Evolutionary conservation across 2,888 invertebrate genomes (phyloP), one percentile per base, ranked within the genome.

Genomic region (Alcis repandata): DNA sequence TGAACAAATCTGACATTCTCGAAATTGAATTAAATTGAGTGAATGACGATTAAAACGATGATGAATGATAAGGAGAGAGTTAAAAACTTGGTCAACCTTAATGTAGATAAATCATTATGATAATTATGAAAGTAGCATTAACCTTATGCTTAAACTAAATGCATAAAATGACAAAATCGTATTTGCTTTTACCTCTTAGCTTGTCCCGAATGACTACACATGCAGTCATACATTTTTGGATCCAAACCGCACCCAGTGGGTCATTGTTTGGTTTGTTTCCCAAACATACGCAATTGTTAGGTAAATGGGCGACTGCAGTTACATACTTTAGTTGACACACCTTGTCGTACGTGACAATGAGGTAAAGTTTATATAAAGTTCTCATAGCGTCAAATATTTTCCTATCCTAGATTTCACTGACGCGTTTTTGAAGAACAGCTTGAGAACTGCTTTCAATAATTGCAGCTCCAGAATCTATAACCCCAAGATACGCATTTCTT

Each of bases 231-330:
- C 20, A 46, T 46, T 80, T 83, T 84, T 75, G 74, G 77, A 38
- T 75, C 76, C 70, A 36, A 62, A 75, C 81, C 85, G 73, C 87
- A 78, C 87, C 87, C 78, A 22, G 56, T 63, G 66, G 68, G 63
- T 74, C 64, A 86, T 87, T 86, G 85, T 87, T 72, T 70, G 61
- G 60, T 59, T 63, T 68, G 71, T 79, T 83, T 79, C 78, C 79
- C 76, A 78, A 83, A 84, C 77, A 70, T 56, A 60, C 57, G 57
- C 65, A 61, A 68, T 70, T 61, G 65, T 65, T 59, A 22, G 56
- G 51, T 41, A 56, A 67, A 71, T 69, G 60, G 53, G 60, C 68
- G 67, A 70, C 57, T 54, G 58, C 51, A 57, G 43, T 67, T 60
- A 63, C 62, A 64, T 63, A 36, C 64, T 62, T 36, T 19, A 52